Percentiles rank a stretch among this genome's conserved stretches.
phyloP scores from a whole-genome alignment of 2,888 invertebrate genomes.

The Labia minor region DNA sequence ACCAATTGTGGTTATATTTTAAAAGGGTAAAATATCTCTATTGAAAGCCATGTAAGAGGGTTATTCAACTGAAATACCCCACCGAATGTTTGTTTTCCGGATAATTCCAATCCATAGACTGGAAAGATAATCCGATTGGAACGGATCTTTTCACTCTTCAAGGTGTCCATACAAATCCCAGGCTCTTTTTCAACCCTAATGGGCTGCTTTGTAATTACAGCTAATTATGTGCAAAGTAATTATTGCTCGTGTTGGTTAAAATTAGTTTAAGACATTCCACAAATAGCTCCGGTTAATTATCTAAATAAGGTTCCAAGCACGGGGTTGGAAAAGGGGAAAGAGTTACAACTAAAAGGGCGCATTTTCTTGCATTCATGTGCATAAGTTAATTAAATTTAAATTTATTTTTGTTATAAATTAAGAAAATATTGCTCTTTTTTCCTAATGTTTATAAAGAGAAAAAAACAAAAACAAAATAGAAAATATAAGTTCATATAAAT shows the following conservation, averaged over 20 bases:
- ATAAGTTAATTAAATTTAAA: constrained; percentile 2
- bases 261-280: constrained; percentile 13
- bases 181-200: constrained; percentile 5
- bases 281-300: constrained; percentile 13
- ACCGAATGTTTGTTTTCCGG: not conserved
- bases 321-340: constrained; percentile 8
- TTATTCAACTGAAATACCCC: not conserved
- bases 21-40: not conserved
- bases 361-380: not conserved
- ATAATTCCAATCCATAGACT: not conserved
- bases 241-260: constrained; percentile 7
- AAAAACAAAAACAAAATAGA: too few species aligned
- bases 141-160: not conserved
- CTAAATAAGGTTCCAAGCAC: constrained; percentile 8
- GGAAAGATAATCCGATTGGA: not conserved
- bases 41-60: not conserved
- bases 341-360: not conserved
- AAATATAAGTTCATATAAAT: too few species aligned
- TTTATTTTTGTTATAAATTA: not conserved
- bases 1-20: not conserved
- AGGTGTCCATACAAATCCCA: not conserved
- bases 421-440: too few species aligned
- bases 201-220: not conserved
- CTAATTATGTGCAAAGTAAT: constrained; percentile 13
- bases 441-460: too few species aligned